Evolutionary conservation across 2,797 vertebrate species (phyloP).

Genomic region (Myotis pilosus): DNA sequence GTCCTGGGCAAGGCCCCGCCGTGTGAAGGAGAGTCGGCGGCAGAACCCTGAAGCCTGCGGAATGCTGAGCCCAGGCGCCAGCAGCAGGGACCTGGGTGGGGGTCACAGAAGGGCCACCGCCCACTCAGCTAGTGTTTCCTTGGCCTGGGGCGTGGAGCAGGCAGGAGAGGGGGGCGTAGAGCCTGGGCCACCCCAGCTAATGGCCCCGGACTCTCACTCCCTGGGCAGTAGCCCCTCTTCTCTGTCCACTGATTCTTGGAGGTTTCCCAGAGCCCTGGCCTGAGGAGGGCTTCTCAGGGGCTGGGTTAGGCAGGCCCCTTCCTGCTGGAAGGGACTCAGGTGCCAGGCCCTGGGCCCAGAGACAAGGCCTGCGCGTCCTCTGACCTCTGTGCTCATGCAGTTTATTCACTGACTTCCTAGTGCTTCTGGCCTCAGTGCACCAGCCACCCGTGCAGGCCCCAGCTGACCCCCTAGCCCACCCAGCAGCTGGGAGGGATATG

Average conservation of each 20-base stretch:
- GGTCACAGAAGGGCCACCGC: background rate
- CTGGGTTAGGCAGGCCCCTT: background rate
- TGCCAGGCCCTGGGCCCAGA: background rate
- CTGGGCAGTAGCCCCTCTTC: background rate
- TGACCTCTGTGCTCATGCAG: rapidly evolving
- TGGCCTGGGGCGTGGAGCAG: background rate
- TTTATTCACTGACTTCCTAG: background rate
- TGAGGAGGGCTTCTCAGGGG: background rate
- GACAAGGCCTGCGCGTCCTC: background rate
- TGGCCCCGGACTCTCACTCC: conserved; percentile 40
- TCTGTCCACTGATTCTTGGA: background rate
- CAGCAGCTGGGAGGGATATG: background rate
- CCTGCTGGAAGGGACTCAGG: background rate
- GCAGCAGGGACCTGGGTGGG: background rate
- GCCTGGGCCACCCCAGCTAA: background rate
- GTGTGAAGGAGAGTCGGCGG: background rate
- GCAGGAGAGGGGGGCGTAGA: background rate
- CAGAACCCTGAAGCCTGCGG: background rate
- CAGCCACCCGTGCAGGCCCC: background rate
- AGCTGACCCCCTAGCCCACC: background rate
- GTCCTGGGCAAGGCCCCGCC: rapidly evolving
- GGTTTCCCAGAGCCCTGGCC: background rate
- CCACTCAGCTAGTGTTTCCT: background rate
- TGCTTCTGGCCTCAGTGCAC: background rate
- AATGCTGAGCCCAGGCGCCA: background rate